These are phyloP conservation scores for Chymomyza caudatula DNA, from an alignment of 2,888 invertebrate species.

Conservation along the genomic window DNA sequence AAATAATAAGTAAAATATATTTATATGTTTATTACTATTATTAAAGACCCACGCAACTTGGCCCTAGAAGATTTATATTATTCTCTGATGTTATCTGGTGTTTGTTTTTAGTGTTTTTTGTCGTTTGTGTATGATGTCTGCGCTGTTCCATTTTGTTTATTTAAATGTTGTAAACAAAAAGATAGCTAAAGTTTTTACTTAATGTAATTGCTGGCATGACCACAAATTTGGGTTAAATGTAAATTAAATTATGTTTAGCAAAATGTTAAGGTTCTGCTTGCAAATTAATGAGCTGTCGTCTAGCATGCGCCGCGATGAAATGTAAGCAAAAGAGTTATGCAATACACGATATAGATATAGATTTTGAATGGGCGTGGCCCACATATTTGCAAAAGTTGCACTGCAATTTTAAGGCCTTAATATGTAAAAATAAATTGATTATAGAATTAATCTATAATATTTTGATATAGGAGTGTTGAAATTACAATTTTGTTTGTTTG, in stretches of 20 bases:
- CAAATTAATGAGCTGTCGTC: not conserved
- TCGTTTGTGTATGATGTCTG: not conserved
- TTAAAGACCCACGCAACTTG: slow-evolving; percentile 60
- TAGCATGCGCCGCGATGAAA: not conserved
- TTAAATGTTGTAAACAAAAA: not conserved
- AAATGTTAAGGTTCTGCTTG: not conserved
- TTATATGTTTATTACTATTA: slow-evolving; percentile 63
- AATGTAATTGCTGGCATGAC: not conserved
- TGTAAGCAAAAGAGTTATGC: not conserved
- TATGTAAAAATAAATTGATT: not conserved
- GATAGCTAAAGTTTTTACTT: not conserved
- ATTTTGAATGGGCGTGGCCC: not conserved
- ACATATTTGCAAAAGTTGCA: not conserved
- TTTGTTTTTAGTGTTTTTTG: slow-evolving; percentile 8
- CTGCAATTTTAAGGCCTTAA: not conserved
- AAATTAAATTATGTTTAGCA: not conserved
- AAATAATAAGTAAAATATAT: slow-evolving; percentile 73
- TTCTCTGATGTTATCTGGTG: slow-evolving; percentile 30
- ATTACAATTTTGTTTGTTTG: not conserved
- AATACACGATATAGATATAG: not conserved
- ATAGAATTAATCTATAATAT: not conserved
- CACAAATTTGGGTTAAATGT: not conserved
- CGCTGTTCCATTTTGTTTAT: not conserved
- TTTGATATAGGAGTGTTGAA: not conserved
- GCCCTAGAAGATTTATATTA: slow-evolving; percentile 67